Evolutionary conservation across 2,113 vertebrate genomes (phyloP).

Genomic region (Gadus chalcogrammus): DNA sequence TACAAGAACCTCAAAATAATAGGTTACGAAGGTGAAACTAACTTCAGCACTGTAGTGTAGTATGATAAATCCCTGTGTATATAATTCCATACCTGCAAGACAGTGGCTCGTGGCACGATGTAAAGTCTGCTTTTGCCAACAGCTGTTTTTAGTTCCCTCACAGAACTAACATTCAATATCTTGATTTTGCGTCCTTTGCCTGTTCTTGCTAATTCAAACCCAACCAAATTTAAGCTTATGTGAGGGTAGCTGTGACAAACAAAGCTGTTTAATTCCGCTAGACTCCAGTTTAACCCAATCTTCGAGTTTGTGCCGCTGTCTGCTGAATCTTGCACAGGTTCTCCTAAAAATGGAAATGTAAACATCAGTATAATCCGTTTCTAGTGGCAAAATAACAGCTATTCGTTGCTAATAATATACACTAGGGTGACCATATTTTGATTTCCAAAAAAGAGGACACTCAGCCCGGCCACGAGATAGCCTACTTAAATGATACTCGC

Average conservation of each 20-base stretch:
- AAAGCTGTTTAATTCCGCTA: too few relatives aligned
- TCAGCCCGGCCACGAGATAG: too few relatives aligned
- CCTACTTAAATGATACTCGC: too few relatives aligned
- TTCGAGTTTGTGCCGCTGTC: neutral
- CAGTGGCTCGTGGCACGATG: constrained; percentile 17
- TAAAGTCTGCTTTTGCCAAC: constrained; percentile 21
- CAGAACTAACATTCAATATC: constrained; percentile 16
- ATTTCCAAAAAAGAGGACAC: too few relatives aligned
- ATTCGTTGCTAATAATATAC: neutral
- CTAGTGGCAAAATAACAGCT: constrained; percentile 3
- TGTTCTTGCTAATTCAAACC: constrained; percentile 22
- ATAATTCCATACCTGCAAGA: constrained; percentile 18
- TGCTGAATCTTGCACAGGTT: neutral
- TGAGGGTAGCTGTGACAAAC: too few relatives aligned
- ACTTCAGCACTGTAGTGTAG: too few relatives aligned
- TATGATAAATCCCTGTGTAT: neutral
- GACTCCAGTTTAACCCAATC: constrained; percentile 1
- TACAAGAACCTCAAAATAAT: too few relatives aligned
- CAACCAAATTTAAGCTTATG: constrained; percentile 20
- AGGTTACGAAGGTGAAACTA: too few relatives aligned
- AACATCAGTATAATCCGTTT: constrained; percentile 4
- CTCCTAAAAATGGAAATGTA: constrained; percentile 4
- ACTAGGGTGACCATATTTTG: too few relatives aligned
- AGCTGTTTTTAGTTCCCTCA: constrained; percentile 19
- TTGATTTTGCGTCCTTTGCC: constrained; percentile 12